A percentile compares a stretch with the other conserved stretches of the same genome.
These are phyloP conservation scores for Phacellophora camtschatica DNA, from an alignment of 30 jellyfish, hydroid and myxozoan species.

Conservation along the genomic window DNA sequence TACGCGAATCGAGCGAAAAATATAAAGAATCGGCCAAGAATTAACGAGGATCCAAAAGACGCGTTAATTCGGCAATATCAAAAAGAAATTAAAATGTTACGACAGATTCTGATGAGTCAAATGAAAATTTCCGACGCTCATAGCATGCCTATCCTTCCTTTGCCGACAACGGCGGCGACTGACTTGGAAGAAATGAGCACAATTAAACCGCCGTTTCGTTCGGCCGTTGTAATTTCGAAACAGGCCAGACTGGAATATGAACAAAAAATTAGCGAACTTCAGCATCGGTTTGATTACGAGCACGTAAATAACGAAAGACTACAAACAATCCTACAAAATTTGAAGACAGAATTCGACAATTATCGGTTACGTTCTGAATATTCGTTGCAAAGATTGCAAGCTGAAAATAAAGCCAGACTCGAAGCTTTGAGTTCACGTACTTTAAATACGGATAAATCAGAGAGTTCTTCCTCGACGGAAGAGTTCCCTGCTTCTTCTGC, in stretches of 20 bases:
- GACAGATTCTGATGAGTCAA: conserved; percentile 81
- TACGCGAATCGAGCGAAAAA: conserved; percentile 98
- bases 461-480: conserved; percentile 44
- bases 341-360: conserved; percentile 80
- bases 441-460: conserved; percentile 37
- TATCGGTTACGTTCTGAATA: conserved; percentile 86
- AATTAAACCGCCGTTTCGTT: conserved; percentile 72
- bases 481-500: conserved; percentile 82
- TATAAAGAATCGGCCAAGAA: conserved; percentile 87
- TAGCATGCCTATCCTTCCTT: conserved; percentile 67
- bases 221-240: conserved; percentile 91
- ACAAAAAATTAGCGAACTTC: conserved; percentile 78
- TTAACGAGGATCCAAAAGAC: conserved; percentile 96
- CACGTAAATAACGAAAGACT: conserved; percentile 75
- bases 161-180: conserved; percentile 41
- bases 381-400: conserved; percentile 75
- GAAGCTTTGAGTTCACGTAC: conserved; percentile 53
- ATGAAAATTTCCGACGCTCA: conserved; percentile 71
- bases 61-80: conserved; percentile 90
- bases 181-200: conserved; percentile 57
- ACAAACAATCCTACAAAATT: conserved; percentile 61
- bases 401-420: conserved; percentile 67
- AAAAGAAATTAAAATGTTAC: conserved; percentile 84
- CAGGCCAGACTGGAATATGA: conserved; percentile 93
- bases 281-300: conserved; percentile 88